Conservation (phyloP, 2,113 vertebrate genomes). For the Leucosticte australis region DNA sequence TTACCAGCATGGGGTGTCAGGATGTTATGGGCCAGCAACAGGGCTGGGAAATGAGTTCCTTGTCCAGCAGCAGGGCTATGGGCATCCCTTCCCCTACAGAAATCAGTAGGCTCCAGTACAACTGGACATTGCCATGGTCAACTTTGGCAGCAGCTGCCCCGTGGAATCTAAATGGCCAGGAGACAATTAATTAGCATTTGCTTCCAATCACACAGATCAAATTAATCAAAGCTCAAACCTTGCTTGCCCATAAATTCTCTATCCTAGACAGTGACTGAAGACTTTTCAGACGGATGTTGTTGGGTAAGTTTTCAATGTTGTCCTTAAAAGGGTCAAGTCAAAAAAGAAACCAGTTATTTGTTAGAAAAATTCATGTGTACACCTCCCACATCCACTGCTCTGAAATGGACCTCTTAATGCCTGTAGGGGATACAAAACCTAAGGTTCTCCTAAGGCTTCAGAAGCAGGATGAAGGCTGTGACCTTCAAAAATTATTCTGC, state of each 20-base stretch:
- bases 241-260: conserved; percentile 2
- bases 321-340: conserved; percentile 1
- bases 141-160: neutral
- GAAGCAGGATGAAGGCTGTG: conserved; percentile 15
- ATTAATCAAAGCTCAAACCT: neutral
- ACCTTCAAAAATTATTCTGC: conserved; percentile 19
- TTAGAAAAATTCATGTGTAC: conserved; percentile 11
- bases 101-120: neutral
- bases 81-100: neutral
- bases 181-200: neutral
- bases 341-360: conserved; percentile 14
- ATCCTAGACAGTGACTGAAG: neutral
- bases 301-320: conserved; percentile 5
- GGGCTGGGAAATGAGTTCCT: neutral
- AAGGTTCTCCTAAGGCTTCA: conserved; percentile 33
- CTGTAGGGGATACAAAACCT: neutral
- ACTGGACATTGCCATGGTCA: neutral
- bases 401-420: conserved; percentile 36
- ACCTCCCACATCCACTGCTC: conserved; percentile 6
- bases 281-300: conserved; percentile 21
- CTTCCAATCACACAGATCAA: neutral
- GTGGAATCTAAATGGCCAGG: neutral
- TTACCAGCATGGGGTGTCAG: neutral
- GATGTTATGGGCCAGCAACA: neutral
- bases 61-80: neutral